These are phyloP conservation scores for Blennius ocellaris DNA, from an alignment of 2,113 vertebrate species.

Conservation along the genomic window DNA sequence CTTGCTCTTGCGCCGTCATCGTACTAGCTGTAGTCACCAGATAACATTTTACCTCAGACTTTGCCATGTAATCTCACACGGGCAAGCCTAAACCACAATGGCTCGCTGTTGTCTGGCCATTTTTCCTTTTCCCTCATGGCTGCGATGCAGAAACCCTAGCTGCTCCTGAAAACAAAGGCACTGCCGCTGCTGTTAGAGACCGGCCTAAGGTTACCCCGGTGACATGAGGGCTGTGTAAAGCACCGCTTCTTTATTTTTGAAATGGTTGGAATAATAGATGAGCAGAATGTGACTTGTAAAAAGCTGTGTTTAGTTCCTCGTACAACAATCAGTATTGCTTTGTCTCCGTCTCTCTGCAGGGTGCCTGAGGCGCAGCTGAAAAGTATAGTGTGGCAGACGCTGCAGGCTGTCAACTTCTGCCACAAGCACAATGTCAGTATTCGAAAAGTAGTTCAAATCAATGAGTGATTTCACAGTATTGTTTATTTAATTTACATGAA, in stretches of 20 bases:
- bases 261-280: conserved; percentile 28
- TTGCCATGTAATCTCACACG: conserved; percentile 30
- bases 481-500: no score
- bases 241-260: conserved; percentile 29
- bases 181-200: conserved; percentile 70
- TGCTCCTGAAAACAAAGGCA: conserved; percentile 75
- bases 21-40: background rate
- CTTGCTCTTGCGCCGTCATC: background rate
- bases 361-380: conserved; percentile 92
- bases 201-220: conserved; percentile 64
- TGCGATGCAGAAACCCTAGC: conserved; percentile 76
- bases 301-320: conserved; percentile 33
- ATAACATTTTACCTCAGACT: conserved; percentile 4
- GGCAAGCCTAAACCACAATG: conserved; percentile 12
- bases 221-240: conserved; percentile 45
- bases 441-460: no score
- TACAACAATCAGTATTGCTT: conserved; percentile 8
- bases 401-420: conserved; percentile 97
- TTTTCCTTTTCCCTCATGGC: conserved; percentile 48
- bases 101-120: conserved; percentile 19
- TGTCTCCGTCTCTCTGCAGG: conserved; percentile 74
- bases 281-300: conserved; percentile 14
- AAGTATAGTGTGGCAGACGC: conserved; percentile 95
- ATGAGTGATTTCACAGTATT: no score
- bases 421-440: conserved; percentile 94